Evolutionary conservation across 2,797 vertebrate species (phyloP), one percentile per base, ranked within the genome.

Genomic region (Muraenolepis orangiensis): DNA sequence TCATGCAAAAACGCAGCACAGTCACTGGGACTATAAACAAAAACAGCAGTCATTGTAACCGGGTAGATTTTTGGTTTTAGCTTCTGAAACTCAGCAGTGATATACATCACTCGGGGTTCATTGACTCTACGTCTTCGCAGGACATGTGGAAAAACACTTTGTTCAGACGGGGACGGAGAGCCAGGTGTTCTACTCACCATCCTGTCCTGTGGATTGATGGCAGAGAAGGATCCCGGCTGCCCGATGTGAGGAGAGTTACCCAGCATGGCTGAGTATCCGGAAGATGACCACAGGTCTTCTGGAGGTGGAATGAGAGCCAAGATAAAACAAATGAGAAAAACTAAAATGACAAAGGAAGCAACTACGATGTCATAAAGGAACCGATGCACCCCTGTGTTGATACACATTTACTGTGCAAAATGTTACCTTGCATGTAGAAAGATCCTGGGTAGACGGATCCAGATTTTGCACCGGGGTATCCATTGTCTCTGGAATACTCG

Each of bases 201-300:
- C 86, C 96, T 95, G 74, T 99, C 98, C 8, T 97, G 96, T 78
- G 96, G 95, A 78, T 98, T 97, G 84, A 99, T 95, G 80, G 95
- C 90, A 51, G 94, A 94, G 80, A 99, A 98, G 73, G 94, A 92
- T 3, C 95, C 84, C 3, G 95, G 86, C 87, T 96, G 96, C 0
- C 95, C 93, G 14, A 94, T 93, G 86, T 95, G 94, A 75, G 93
- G 92, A 66, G 95, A 94, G 81, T 95, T 95, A 1, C 96, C 94
- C 87, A 98, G 91, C 94, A 99, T 95, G 84, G 94, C 92, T 11
- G 96, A 93, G 76, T 97, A 98, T 75, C 95, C 94, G 28, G 96
- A 90, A 36, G 96, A 90, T 23, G 93, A 94, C 98, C 98, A 99
- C 78, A 95, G 95, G 87, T 99, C 97, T 13, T 99, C 98, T 99